Evolutionary conservation across 2,888 invertebrate genomes (phyloP), one percentile per base, ranked within the genome.

Genomic region (Drosophila borborema): DNA sequence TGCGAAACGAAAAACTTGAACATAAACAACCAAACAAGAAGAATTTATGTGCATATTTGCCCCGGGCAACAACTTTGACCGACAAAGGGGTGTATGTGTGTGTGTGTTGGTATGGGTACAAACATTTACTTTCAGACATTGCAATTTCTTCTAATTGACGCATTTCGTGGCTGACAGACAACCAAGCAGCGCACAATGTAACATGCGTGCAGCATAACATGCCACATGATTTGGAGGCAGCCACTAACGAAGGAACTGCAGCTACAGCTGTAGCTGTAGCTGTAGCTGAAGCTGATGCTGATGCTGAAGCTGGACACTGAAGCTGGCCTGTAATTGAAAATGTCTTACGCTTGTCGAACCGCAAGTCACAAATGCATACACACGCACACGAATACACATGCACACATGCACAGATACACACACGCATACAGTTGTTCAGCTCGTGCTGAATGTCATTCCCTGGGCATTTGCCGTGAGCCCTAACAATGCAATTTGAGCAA

Each of bases 271-370:
- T 1, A 31, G 14, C 38, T 16, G 16, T 0, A 61, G 56, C 53
- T 34, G 34, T 0, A 12, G 51, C 49, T 31, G n/a, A 31, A 1
- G 48, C 31, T 16, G 14, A 20, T 38, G 53, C 53, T 36, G 40
- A 0, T 41, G 54, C 63, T 53, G 67, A 40, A 64, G n/a, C 64
- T 68, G 74, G 67, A 55, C 74, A 56, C 18, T 61, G 66, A 5
- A 38, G 80, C 72, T 74, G 86, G 72, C 79, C 81, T 86, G 89
- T 91, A 91, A 91, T 91, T 91, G 92, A 89, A 91, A 91, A 90
- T 90, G 92, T 91, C 91, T 91, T 89, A 86, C 81, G 91, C 86
- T 90, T 91, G 91, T 89, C 90, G 90, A 83, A 91, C 82, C 80
- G 75, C 90, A 88, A 86, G 84, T 79, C 74, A 76, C 81, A 77